A percentile compares a stretch with the other conserved stretches of the same genome.
Evolutionary conservation across 2,113 vertebrate species (phyloP).

Genomic region (Sander lucioperca): DNA sequence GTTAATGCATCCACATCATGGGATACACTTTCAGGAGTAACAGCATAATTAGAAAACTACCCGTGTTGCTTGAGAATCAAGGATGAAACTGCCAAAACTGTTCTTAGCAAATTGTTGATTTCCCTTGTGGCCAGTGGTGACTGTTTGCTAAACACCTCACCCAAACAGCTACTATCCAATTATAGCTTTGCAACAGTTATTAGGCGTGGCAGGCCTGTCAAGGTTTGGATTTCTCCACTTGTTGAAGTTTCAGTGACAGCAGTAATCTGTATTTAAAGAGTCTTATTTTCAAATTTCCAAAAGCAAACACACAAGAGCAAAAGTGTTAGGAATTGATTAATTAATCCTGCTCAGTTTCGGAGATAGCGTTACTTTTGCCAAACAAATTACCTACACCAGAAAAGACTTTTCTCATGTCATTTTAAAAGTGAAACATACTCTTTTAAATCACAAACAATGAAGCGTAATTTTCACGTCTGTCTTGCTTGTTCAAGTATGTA

Average conservation of each 20-base stretch:
- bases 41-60: slow-evolving; percentile 9
- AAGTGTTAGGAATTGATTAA: neutral
- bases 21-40: slow-evolving; percentile 3
- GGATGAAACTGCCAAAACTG: slow-evolving; percentile 6
- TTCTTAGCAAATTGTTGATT: slow-evolving; percentile 15
- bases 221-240: neutral
- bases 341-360: no score
- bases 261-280: neutral
- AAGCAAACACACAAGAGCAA: no score
- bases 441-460: neutral
- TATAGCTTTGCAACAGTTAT: neutral
- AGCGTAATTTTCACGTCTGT: no score
- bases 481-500: neutral
- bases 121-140: neutral
- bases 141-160: neutral
- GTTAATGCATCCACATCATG: slow-evolving; percentile 6
- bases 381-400: neutral
- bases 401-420: neutral
- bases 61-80: neutral
- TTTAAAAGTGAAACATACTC: neutral
- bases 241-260: neutral
- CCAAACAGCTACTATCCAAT: neutral
- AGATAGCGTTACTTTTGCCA: neutral
- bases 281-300: neutral
- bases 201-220: neutral